Percentiles rank a stretch among this genome's conserved stretches.
Conservation (phyloP, 2,888 invertebrate genomes). For the Auanema freiburgensis region DNA sequence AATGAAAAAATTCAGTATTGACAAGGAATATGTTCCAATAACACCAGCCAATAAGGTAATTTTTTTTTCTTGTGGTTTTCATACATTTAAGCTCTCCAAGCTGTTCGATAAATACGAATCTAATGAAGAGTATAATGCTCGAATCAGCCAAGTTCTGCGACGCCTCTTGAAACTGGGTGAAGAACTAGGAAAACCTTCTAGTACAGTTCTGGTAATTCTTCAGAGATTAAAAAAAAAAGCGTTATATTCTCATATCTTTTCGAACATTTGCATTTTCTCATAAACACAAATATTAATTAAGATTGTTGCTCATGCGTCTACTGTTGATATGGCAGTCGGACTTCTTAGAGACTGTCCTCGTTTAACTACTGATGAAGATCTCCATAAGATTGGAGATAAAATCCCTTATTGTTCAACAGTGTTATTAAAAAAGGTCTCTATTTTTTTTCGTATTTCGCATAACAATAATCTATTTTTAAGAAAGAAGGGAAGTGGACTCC, state of each 20-base stretch:
- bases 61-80: not conserved
- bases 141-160: slow-evolving; percentile 2
- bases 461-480: too few species aligned
- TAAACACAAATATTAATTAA: slow-evolving; percentile 6
- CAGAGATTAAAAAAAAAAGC: too few species aligned
- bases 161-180: not conserved
- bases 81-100: not conserved
- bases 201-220: too few species aligned
- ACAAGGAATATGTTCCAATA: slow-evolving; percentile 25
- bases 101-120: slow-evolving; percentile 7
- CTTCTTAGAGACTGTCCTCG: slow-evolving; percentile 29
- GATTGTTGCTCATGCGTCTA: slow-evolving; percentile 52
- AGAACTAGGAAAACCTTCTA: not conserved
- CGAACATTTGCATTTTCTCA: too few species aligned
- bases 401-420: slow-evolving; percentile 41
- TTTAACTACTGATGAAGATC: slow-evolving; percentile 25
- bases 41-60: not conserved
- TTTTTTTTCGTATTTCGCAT: too few species aligned
- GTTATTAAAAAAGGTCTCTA: slow-evolving; percentile 22
- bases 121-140: slow-evolving; percentile 6
- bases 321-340: slow-evolving; percentile 55
- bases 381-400: slow-evolving; percentile 31
- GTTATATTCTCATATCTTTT: too few species aligned
- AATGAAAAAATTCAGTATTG: slow-evolving; percentile 28
- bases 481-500: too few species aligned